phyloP scores from a whole-genome alignment of 2,888 invertebrate genomes.

The Neoascia interrupta region DNA sequence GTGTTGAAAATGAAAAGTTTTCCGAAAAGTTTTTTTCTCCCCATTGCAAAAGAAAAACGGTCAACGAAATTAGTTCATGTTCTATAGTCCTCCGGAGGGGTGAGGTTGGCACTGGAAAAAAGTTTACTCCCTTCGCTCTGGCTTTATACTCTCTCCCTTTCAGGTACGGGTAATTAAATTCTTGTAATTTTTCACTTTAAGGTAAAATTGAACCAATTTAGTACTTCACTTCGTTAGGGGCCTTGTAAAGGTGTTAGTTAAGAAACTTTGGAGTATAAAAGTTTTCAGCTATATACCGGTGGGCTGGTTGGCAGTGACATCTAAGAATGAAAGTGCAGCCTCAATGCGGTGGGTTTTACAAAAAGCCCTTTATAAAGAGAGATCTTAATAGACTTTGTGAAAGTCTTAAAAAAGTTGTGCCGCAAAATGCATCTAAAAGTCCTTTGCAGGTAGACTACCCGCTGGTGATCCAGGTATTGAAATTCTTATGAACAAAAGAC shows the following conservation, averaged over 20 bases:
- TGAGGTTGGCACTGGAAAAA: not conserved
- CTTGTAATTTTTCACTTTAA: slow-evolving; percentile 35
- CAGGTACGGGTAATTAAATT: slow-evolving; percentile 34
- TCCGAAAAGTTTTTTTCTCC: not conserved
- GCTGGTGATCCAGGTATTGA: no score
- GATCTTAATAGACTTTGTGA: no score
- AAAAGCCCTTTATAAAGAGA: no score
- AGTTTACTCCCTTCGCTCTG: not conserved
- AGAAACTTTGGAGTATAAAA: slow-evolving; percentile 28
- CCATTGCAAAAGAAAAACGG: slow-evolving; percentile 13
- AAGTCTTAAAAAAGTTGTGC: no score
- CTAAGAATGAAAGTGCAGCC: no score
- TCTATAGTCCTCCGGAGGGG: not conserved
- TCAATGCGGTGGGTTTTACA: no score
- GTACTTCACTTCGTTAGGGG: slow-evolving; percentile 8
- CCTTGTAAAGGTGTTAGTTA: slow-evolving; percentile 21
- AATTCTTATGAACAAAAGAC: no score
- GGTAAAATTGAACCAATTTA: slow-evolving; percentile 41
- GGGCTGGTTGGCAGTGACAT: no score
- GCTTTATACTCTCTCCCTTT: not conserved
- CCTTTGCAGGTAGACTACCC: no score
- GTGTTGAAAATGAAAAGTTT: not conserved
- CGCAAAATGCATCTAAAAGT: no score
- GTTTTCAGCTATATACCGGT: not conserved
- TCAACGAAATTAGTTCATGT: slow-evolving; percentile 36